phyloP scores from a whole-genome alignment of 2,113 vertebrate genomes.

The Hepsetus odoe region DNA sequence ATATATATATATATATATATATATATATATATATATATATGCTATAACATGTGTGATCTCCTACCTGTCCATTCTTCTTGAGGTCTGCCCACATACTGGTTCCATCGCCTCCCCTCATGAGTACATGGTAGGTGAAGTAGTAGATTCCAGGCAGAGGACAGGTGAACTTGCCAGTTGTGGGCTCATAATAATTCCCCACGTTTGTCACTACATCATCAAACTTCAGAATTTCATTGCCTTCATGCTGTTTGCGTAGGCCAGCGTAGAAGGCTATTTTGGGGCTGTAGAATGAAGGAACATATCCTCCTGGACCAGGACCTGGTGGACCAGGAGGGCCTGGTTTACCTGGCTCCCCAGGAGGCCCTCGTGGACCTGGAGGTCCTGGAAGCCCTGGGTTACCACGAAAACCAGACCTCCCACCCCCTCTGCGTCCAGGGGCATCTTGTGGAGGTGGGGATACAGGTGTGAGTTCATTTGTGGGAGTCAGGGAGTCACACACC shows the following conservation, averaged over 20 bases:
- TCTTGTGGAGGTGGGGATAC: conserved; percentile 81
- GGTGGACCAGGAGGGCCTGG: conserved; percentile 87
- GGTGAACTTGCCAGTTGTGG: conserved; percentile 95
- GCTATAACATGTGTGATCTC: too few species aligned
- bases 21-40: too few species aligned
- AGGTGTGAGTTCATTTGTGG: conserved; percentile 78
- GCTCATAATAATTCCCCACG: too few species aligned
- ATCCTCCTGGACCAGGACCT: conserved; percentile 87
- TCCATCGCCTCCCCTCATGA: conserved; percentile 93
- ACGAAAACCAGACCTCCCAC: conserved; percentile 83
- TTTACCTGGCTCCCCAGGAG: conserved; percentile 88
- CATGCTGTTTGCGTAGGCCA: conserved; percentile 90
- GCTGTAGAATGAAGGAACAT: conserved; percentile 86
- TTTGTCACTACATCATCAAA: conserved; percentile 98
- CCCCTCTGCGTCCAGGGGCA: conserved; percentile 78
- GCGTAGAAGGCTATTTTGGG: conserved; percentile 96
- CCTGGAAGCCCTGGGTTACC: conserved; percentile 84
- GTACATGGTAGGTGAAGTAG: conserved; percentile 97
- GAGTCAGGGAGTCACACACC: conserved; percentile 86
- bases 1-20: too few species aligned
- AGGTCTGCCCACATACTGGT: conserved; percentile 97
- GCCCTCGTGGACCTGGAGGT: conserved; percentile 84
- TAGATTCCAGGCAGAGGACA: conserved; percentile 94
- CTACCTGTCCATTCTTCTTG: conserved; percentile 93
- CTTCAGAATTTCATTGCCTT: conserved; percentile 89